These are phyloP conservation scores for Cheilosia scutellata DNA, from an alignment of 2,888 invertebrate species.

Conservation along the genomic window DNA sequence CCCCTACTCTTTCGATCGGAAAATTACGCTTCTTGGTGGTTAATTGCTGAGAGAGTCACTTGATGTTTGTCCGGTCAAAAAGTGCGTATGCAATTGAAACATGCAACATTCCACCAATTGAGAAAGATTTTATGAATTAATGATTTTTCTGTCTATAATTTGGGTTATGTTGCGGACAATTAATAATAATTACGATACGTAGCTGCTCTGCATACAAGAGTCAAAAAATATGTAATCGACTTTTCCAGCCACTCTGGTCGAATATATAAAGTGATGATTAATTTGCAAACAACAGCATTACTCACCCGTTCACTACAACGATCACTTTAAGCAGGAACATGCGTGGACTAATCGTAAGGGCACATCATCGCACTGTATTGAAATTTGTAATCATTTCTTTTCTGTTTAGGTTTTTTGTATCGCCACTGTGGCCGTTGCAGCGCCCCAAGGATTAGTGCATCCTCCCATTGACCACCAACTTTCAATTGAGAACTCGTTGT, in stretches of 20 bases:
- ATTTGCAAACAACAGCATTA: slow-evolving; percentile 51
- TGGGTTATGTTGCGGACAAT: too few species aligned
- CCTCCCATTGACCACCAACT: not conserved
- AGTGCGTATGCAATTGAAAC: too few species aligned
- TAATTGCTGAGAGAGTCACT: too few species aligned
- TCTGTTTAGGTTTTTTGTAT: slow-evolving; percentile 73
- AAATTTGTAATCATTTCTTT: not conserved
- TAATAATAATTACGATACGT: slow-evolving; percentile 12
- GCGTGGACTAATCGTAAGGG: slow-evolving; percentile 77
- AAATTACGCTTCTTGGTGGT: too few species aligned
- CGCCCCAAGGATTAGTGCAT: not conserved
- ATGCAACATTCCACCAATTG: not conserved
- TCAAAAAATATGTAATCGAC: slow-evolving; percentile 23
- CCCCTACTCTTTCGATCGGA: too few species aligned
- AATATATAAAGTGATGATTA: slow-evolving; percentile 53
- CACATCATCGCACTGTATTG: not conserved
- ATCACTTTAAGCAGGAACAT: slow-evolving; percentile 76
- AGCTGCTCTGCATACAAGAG: slow-evolving; percentile 19
- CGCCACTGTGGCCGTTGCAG: slow-evolving; percentile 57
- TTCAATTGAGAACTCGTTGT: not conserved
- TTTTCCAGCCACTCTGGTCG: not conserved
- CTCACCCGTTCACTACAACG: slow-evolving; percentile 77
- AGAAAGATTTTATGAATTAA: too few species aligned
- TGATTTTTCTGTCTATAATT: too few species aligned
- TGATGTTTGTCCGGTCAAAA: too few species aligned